A percentile compares a stretch with the other conserved stretches of the same genome.
phyloP scores from a whole-genome alignment of 1,140 invertebrate genomes.

The Drosophila pallidifrons region DNA sequence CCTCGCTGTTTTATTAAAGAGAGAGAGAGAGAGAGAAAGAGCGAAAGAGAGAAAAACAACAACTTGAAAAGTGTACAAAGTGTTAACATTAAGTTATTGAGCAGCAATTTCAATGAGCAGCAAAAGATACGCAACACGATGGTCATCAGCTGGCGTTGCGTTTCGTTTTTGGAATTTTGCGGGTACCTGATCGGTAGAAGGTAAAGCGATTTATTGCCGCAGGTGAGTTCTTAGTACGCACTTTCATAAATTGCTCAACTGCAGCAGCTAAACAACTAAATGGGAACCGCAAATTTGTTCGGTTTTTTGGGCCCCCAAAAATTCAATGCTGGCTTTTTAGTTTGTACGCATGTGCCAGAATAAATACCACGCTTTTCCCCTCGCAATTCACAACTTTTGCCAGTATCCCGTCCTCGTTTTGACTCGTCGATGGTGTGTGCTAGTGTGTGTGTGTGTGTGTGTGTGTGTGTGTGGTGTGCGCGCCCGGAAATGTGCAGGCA shows the following conservation, averaged over 20 bases:
- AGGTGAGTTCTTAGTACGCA: slow-evolving; percentile 39
- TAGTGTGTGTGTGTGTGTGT: slow-evolving; percentile 41
- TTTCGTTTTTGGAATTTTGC: slow-evolving; percentile 1
- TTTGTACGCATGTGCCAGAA: slow-evolving; percentile 72
- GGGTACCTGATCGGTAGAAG: slow-evolving; percentile 1
- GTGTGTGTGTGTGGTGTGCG: slow-evolving; percentile 46
- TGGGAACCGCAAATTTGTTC: slow-evolving; percentile 12
- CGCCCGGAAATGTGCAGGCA: slow-evolving; percentile 69
- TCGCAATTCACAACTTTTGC: background rate
- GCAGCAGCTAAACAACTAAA: slow-evolving; percentile 27
- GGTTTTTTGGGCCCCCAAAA: slow-evolving; percentile 5
- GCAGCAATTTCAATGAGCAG: slow-evolving; percentile 3
- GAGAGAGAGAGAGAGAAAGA: background rate
- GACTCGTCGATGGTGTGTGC: slow-evolving; percentile 51
- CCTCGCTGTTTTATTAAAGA: background rate
- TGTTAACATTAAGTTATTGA: slow-evolving; percentile 32
- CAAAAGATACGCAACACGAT: background rate
- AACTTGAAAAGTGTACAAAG: slow-evolving; percentile 32
- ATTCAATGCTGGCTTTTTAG: slow-evolving; percentile 10
- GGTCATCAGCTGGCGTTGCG: slow-evolving; percentile 11
- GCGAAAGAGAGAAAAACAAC: slow-evolving; percentile 3
- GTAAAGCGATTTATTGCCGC: slow-evolving; percentile 11
- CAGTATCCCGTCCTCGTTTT: slow-evolving; percentile 62
- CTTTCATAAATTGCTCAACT: slow-evolving; percentile 36
- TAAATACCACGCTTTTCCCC: background rate